These are phyloP conservation scores for Oryzias sinensis DNA, from an alignment of 2,797 vertebrate genomes.

Conservation along the genomic window DNA sequence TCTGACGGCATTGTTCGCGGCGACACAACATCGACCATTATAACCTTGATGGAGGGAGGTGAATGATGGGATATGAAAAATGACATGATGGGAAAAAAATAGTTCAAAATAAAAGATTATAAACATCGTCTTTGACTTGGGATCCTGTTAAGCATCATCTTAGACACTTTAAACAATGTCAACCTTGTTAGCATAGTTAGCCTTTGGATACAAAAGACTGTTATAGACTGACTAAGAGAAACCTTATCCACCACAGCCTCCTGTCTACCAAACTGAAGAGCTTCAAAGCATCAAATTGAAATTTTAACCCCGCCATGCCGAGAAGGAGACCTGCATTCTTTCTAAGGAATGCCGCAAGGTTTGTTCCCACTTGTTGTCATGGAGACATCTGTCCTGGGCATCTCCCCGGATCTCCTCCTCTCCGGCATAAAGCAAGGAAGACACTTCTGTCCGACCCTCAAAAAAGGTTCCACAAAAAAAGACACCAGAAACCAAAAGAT, in stretches of 20 bases:
- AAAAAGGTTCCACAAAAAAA: background rate
- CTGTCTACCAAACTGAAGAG: no score
- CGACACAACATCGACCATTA: constrained; percentile 82
- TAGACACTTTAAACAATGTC: no score
- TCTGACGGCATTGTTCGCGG: constrained; percentile 81
- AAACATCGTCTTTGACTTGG: no score
- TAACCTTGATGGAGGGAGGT: constrained; percentile 67
- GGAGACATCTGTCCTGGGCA: constrained; percentile 19
- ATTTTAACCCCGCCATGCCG: constrained; percentile 9
- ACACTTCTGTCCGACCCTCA: background rate
- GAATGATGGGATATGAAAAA: background rate
- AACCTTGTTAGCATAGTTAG: no score
- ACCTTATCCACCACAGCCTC: constrained; percentile 1
- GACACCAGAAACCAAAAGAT: background rate
- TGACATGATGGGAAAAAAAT: background rate
- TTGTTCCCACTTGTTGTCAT: constrained; percentile 27
- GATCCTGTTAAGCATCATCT: no score
- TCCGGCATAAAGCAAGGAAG: background rate
- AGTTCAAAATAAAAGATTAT: no score
- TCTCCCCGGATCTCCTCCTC: constrained; percentile 23
- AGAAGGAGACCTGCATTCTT: constrained; percentile 45
- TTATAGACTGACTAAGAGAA: constrained; percentile 2
- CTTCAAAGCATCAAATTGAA: constrained; percentile 9
- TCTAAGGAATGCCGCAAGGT: constrained; percentile 58
- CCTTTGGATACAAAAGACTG: background rate